Percentiles rank a stretch among this genome's conserved stretches.
Conservation (phyloP, 2,113 vertebrate genomes). For the Elanus axillaris region DNA sequence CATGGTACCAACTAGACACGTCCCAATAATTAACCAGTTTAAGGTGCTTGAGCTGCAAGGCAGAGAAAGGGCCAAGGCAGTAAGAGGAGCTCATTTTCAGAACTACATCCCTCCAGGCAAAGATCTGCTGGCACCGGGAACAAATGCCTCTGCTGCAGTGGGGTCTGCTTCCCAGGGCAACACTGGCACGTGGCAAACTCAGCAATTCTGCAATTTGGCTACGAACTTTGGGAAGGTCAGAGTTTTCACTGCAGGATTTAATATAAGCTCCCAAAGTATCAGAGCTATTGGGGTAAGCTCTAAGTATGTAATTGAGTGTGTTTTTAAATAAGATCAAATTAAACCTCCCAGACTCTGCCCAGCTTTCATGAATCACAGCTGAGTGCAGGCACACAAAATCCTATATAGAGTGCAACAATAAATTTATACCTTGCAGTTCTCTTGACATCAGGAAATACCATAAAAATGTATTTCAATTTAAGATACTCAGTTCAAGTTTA, state of each 20-base stretch:
- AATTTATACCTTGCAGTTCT: background rate
- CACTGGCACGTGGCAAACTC: background rate
- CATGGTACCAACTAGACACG: background rate
- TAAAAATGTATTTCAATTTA: background rate
- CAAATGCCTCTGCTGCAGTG: background rate
- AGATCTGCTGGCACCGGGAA: background rate
- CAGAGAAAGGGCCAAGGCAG: background rate
- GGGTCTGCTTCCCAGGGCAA: background rate
- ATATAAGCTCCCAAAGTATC: background rate
- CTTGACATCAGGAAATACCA: background rate
- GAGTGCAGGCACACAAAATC: background rate
- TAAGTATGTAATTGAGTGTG: background rate
- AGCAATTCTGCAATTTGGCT: background rate
- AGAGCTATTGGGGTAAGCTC: background rate
- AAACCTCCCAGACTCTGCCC: background rate
- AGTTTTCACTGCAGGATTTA: background rate
- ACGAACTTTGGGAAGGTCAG: background rate
- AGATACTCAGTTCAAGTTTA: background rate
- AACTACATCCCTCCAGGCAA: background rate
- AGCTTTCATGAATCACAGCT: background rate
- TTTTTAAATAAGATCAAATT: background rate
- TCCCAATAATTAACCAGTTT: background rate
- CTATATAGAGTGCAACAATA: background rate
- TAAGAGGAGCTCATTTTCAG: background rate
- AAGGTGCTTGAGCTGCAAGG: background rate